A percentile compares a stretch with the other conserved stretches of the same genome.
These are phyloP conservation scores for Drosophila ochracea DNA, from an alignment of 2,888 invertebrate species.

Conservation along the genomic window DNA sequence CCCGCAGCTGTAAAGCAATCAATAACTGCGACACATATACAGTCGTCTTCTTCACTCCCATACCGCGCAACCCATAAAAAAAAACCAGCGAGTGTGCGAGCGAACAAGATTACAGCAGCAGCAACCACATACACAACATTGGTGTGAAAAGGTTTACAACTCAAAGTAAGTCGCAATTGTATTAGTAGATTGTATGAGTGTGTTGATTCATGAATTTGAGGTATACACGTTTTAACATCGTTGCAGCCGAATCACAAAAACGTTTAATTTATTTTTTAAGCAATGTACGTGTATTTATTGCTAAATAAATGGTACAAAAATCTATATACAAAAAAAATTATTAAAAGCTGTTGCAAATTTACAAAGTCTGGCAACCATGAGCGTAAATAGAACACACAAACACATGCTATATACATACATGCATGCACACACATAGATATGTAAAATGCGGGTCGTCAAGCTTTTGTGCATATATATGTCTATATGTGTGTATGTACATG, in stretches of 20 bases:
- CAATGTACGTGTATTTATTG: neutral
- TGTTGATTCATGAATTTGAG: constrained; percentile 66
- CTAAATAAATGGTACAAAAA: neutral
- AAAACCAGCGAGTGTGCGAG: constrained; percentile 49
- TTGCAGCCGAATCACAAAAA: constrained; percentile 19
- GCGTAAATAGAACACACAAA: constrained; percentile 51
- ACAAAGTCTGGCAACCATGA: constrained; percentile 29
- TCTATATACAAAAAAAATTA: neutral
- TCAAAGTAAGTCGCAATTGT: constrained; percentile 79
- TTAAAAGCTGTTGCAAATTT: constrained; percentile 2
- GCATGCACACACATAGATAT: constrained; percentile 1
- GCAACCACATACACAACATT: constrained; percentile 49
- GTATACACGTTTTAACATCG: constrained; percentile 50
- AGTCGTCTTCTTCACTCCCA: constrained; percentile 62
- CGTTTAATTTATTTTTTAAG: neutral
- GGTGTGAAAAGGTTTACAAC: constrained; percentile 80
- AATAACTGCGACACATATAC: constrained; percentile 70
- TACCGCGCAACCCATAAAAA: constrained; percentile 38
- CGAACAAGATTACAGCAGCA: constrained; percentile 47
- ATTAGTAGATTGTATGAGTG: constrained; percentile 41
- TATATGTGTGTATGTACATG: neutral
- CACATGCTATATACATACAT: neutral
- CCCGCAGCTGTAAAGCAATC: constrained; percentile 66
- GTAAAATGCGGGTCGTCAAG: constrained; percentile 11
- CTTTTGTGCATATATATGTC: constrained; percentile 12